phyloP scores from a whole-genome alignment of 2,888 invertebrate genomes.

The Cremastinae sp. region DNA sequence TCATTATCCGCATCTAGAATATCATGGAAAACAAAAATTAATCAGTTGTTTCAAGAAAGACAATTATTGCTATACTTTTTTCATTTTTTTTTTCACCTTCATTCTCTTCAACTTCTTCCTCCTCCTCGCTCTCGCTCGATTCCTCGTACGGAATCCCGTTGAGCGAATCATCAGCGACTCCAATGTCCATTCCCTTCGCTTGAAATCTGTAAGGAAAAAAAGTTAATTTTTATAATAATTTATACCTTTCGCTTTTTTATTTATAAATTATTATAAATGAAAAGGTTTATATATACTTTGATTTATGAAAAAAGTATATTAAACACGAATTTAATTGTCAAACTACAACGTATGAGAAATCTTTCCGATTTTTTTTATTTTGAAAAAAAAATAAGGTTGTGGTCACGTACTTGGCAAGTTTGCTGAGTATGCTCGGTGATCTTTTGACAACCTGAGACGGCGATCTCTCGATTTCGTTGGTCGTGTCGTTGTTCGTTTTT shows the following conservation, averaged over 20 bases:
- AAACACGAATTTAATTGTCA: not conserved
- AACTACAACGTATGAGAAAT: too few species aligned
- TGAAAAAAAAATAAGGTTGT: not conserved
- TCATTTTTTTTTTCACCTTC: slow-evolving; percentile 69
- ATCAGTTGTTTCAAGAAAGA: not conserved
- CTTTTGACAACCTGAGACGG: slow-evolving; percentile 83
- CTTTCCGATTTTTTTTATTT: not conserved
- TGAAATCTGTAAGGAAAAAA: slow-evolving; percentile 84
- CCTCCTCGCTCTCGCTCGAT: slow-evolving; percentile 87
- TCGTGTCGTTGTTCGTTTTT: slow-evolving; percentile 81
- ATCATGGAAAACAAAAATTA: slow-evolving; percentile 26
- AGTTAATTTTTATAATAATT: slow-evolving; percentile 47
- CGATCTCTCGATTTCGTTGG: slow-evolving; percentile 80
- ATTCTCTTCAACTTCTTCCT: slow-evolving; percentile 81
- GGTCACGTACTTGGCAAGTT: slow-evolving; percentile 87
- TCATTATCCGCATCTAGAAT: slow-evolving; percentile 84
- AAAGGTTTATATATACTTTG: not conserved
- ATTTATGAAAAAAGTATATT: not conserved
- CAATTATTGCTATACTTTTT: not conserved
- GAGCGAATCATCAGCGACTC: slow-evolving; percentile 88
- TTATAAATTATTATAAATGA: not conserved
- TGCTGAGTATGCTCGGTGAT: slow-evolving; percentile 89
- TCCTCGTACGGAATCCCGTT: slow-evolving; percentile 88
- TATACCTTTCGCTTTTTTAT: too few species aligned
- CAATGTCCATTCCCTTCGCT: slow-evolving; percentile 91